These are phyloP conservation scores for Rotaria sp. DNA, from an alignment of 2,888 invertebrate genomes.

Conservation along the genomic window DNA sequence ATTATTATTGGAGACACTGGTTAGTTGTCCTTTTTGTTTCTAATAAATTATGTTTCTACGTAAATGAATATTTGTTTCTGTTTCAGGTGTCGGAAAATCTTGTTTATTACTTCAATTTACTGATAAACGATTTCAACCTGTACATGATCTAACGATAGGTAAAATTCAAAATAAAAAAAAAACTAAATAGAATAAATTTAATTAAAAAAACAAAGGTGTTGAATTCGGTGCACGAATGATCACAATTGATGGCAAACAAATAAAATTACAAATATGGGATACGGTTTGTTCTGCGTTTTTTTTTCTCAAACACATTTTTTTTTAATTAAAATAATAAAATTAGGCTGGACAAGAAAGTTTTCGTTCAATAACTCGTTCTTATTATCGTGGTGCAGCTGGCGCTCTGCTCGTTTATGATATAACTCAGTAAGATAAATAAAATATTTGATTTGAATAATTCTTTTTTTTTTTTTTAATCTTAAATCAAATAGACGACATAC, in stretches of 20 bases:
- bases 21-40: constrained; percentile 50
- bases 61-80: constrained; percentile 9
- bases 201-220: constrained; percentile 64
- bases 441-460: background rate
- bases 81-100: constrained; percentile 94
- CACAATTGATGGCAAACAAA: constrained; percentile 98
- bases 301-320: background rate
- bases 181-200: background rate
- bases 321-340: background rate
- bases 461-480: background rate
- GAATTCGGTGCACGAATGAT: constrained; percentile 99
- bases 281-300: constrained; percentile 60
- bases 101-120: constrained; percentile 97
- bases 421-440: constrained; percentile 58
- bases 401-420: constrained; percentile 97
- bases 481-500: constrained; percentile 70
- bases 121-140: constrained; percentile 95
- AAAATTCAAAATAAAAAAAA: background rate
- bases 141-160: constrained; percentile 87
- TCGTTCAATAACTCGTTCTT: constrained; percentile 94
- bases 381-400: constrained; percentile 96
- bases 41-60: too few species aligned
- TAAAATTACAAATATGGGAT: constrained; percentile 99
- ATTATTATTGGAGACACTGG: constrained; percentile 99
- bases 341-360: constrained; percentile 68